Evolutionary conservation across 2,797 vertebrate species (phyloP), one percentile per base, ranked within the genome.

Genomic region (Pangasius krempfi): DNA sequence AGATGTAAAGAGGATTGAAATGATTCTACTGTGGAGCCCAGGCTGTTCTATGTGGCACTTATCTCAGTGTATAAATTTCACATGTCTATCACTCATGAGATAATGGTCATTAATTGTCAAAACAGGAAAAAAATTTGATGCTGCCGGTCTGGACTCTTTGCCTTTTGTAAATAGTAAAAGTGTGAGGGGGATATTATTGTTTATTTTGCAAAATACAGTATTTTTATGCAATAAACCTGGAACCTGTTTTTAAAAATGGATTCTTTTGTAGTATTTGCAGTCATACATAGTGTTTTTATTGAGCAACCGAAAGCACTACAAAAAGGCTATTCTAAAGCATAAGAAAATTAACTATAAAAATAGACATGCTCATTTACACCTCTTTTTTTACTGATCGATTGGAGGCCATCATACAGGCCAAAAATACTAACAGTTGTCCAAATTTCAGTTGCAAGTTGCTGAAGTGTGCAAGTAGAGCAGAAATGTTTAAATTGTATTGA

Each of bases 201-300:
- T 86, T 85, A 88, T 92, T 90, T 90, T 91, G 88, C 81, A 86
- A 86, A 64, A 90, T 87, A 84, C 73, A 75, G 58, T 89, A 86
- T 92, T 90, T 92, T 90, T 91, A 88, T 81, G 84, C 86, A 91
- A 91, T 92, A 91, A 92, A 90, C 86, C 50, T 79, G 52, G 30
- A 87, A 85, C 66, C 20, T 87, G 86, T 89, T 92, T 92, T 91
- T 90, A 37, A 86, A 88, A 30, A 44, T 82, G 10, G 80, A 76
- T 58, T 88, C 0, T 5, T 40, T 78, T 66, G 47, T 70, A 14
- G 58, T 88, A 47, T 80, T 84, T 75, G 40, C 40, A 16, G 13
- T 79, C 22, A 56, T 2, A 70, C 40, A 16, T 20, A 58, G 44
- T 76, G 75, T 25, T 16, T 58, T 80, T 33, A 22, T 13, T 54